These are phyloP conservation scores for Dipus sagitta DNA, from an alignment of 2,797 vertebrate genomes.

Conservation along the genomic window DNA sequence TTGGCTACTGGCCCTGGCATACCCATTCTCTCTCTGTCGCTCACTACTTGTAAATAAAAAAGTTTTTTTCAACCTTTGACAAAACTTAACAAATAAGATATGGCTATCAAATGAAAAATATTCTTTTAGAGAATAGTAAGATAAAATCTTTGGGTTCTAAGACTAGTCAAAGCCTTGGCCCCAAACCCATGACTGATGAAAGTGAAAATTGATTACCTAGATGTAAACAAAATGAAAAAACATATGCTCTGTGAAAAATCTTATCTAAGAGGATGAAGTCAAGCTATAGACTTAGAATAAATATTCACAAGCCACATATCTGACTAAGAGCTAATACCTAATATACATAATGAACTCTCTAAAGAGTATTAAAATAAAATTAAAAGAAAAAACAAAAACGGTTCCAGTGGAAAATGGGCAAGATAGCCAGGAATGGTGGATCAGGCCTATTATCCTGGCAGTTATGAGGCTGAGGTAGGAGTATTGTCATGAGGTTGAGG, in stretches of 20 bases:
- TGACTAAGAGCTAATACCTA: background rate
- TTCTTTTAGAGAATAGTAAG: background rate
- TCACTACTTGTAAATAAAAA: too few relatives aligned
- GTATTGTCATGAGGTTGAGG: too few relatives aligned
- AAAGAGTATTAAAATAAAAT: background rate
- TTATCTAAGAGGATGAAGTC: background rate
- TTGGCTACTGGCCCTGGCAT: too few relatives aligned
- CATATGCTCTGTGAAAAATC: background rate
- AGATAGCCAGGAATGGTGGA: too few relatives aligned
- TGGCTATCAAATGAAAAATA: constrained; percentile 5
- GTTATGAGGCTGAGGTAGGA: too few relatives aligned
- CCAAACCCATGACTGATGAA: background rate
- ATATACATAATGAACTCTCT: background rate
- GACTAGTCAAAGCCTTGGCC: background rate
- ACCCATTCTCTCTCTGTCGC: too few relatives aligned
- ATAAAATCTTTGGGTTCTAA: background rate
- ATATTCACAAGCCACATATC: background rate
- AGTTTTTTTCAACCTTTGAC: background rate
- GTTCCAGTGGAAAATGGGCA: too few relatives aligned
- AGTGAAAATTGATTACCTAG: background rate
- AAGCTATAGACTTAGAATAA: background rate
- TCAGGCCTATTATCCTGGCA: too few relatives aligned
- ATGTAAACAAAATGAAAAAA: background rate
- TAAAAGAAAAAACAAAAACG: too few relatives aligned
- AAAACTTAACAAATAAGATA: constrained; percentile 25